phyloP scores from a whole-genome alignment of 1,140 invertebrate genomes.

The Diploscapter pachys region DNA sequence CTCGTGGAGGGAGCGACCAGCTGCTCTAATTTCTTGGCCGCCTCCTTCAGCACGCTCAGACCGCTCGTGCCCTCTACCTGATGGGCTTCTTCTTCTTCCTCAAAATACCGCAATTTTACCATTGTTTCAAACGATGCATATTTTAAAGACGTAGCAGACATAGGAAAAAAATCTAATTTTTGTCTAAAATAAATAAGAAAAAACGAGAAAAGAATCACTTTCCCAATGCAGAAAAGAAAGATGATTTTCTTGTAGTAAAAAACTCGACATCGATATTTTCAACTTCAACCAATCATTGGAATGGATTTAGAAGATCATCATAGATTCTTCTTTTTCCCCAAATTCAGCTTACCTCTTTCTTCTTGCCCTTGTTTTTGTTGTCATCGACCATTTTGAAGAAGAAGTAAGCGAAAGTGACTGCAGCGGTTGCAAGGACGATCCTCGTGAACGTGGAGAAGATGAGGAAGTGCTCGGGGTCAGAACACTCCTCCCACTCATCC shows the following conservation, averaged over 20 bases:
- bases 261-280: too few relatives aligned
- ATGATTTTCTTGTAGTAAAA: too few relatives aligned
- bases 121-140: background rate
- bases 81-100: too few relatives aligned
- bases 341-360: background rate
- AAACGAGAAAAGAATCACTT: too few relatives aligned
- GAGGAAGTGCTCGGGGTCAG: slow-evolving; percentile 45
- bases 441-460: slow-evolving; percentile 40
- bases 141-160: background rate
- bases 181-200: too few relatives aligned
- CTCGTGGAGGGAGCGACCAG: too few relatives aligned
- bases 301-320: background rate
- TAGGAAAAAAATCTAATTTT: background rate
- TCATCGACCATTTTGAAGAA: slow-evolving; percentile 39
- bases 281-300: background rate
- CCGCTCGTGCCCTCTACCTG: too few relatives aligned
- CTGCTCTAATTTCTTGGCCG: too few relatives aligned
- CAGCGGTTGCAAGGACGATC: slow-evolving; percentile 31
- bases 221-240: background rate
- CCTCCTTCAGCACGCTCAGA: too few relatives aligned
- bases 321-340: background rate
- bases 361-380: slow-evolving; percentile 32
- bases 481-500: slow-evolving; percentile 54
- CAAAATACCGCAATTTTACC: background rate
- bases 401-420: slow-evolving; percentile 34